A percentile compares a stretch with the other conserved stretches of the same genome.
These are phyloP conservation scores for Rousettus madagascariensis DNA, from an alignment of 2,797 vertebrate genomes.

Conservation along the genomic window DNA sequence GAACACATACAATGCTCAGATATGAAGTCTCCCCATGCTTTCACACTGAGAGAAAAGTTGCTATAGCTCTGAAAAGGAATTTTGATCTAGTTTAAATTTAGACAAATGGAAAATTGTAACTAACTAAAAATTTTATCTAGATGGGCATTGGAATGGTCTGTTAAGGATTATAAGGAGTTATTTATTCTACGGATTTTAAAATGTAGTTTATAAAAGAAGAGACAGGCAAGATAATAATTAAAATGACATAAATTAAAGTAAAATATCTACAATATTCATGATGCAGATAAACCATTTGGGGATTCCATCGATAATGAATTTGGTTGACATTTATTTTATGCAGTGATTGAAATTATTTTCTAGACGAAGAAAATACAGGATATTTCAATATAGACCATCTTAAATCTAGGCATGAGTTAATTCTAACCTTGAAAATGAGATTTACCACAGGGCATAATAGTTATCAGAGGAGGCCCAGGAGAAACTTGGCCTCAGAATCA, in stretches of 20 bases:
- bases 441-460: neutral
- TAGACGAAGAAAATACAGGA: neutral
- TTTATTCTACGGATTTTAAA: neutral
- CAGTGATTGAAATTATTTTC: neutral
- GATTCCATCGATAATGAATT: neutral
- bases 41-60: neutral
- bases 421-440: neutral
- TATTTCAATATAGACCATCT: neutral
- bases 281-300: neutral
- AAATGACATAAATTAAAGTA: neutral
- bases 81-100: conserved; percentile 23
- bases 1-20: neutral
- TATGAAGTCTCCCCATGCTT: neutral
- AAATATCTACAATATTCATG: neutral
- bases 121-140: neutral
- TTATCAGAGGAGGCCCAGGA: neutral
- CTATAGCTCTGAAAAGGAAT: neutral
- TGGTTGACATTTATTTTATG: neutral
- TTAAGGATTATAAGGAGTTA: neutral
- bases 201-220: neutral
- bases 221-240: neutral
- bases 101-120: neutral
- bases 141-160: neutral
- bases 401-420: neutral
- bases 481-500: neutral